Conservation (phyloP, 64 coral and sea anemone species). For the Montipora capricornis region DNA sequence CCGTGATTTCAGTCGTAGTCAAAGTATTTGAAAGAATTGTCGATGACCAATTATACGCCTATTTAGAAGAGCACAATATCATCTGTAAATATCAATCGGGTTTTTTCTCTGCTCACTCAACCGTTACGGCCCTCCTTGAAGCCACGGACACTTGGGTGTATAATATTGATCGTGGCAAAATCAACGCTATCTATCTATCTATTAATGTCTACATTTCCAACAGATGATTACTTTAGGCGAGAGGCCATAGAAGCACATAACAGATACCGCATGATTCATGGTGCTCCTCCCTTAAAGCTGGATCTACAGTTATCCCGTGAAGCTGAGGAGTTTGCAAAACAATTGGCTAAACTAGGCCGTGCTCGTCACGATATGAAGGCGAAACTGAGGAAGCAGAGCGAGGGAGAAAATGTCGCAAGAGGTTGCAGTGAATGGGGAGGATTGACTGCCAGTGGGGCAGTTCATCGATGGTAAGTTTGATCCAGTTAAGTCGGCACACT, state of each 20-base stretch:
- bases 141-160: too few relatives aligned
- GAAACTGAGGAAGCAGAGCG: slow-evolving; percentile 12
- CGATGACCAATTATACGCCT: too few relatives aligned
- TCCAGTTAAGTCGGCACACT: too few relatives aligned
- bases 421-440: slow-evolving; percentile 65
- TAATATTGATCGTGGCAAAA: too few relatives aligned
- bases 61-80: too few relatives aligned
- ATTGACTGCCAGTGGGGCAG: slow-evolving; percentile 31
- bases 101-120: too few relatives aligned
- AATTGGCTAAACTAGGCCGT: slow-evolving; percentile 5
- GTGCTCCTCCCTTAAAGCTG: slow-evolving; percentile 63
- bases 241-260: slow-evolving; percentile 81
- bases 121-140: too few relatives aligned
- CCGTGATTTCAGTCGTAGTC: too few relatives aligned
- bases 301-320: slow-evolving; percentile 58
- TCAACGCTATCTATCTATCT: too few relatives aligned
- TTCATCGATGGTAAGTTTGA: slow-evolving; percentile 60
- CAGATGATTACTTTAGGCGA: slow-evolving; percentile 56
- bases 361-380: neutral
- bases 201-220: neutral
- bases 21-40: too few relatives aligned
- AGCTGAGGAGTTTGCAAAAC: slow-evolving; percentile 70
- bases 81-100: too few relatives aligned
- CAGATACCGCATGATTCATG: slow-evolving; percentile 72
- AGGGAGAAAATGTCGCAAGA: slow-evolving; percentile 89